Evolutionary conservation across 2,888 invertebrate species (phyloP).

Genomic region (Drosophila heteroneura): DNA sequence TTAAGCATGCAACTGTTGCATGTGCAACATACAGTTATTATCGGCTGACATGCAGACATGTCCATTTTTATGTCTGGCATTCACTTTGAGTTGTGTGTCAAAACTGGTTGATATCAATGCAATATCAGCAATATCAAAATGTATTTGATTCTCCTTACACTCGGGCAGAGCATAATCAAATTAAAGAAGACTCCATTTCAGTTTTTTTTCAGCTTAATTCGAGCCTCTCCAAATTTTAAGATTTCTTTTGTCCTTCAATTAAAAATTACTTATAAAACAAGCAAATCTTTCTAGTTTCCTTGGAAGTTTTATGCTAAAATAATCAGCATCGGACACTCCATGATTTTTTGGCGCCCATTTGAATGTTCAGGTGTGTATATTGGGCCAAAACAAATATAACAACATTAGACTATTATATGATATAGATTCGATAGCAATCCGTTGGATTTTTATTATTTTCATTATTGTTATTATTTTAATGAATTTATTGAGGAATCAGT

Average conservation of each 20-base stretch:
- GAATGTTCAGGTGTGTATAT: too few species aligned
- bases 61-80: constrained; percentile 14
- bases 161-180: background rate
- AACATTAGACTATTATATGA: background rate
- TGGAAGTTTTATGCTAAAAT: too few species aligned
- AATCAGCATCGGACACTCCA: too few species aligned
- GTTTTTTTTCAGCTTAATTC: background rate
- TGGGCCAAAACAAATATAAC: background rate
- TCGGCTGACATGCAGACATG: background rate
- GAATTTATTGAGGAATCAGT: constrained; percentile 3
- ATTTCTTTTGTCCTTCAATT: accelerated
- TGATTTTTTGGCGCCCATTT: too few species aligned
- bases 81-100: background rate
- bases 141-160: background rate
- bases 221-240: background rate
- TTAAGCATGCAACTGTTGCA: constrained; percentile 61
- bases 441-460: constrained; percentile 1
- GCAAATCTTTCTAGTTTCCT: background rate
- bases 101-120: background rate
- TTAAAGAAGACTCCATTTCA: background rate
- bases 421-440: background rate
- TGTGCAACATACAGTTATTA: constrained; percentile 33
- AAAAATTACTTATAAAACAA: background rate
- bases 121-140: background rate
- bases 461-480: constrained; percentile 1